Conservation (phyloP, 1,140 invertebrate genomes). For the Nebria ingens region DNA sequence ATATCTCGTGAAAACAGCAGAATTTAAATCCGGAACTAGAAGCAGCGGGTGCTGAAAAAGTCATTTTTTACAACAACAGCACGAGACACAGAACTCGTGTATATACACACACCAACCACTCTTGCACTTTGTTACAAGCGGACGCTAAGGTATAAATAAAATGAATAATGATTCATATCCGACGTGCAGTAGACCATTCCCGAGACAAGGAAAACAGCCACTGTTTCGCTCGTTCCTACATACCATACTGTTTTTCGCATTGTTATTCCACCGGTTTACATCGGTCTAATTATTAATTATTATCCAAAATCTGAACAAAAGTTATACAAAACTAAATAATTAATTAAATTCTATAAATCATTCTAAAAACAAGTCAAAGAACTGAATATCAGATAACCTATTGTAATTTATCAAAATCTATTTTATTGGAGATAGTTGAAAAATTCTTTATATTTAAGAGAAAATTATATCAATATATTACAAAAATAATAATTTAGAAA, state of each 20-base stretch:
- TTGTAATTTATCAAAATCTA: no score
- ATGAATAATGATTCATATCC: conserved; percentile 7
- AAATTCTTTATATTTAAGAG: no score
- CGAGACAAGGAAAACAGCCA: conserved; percentile 4
- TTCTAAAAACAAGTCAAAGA: no score
- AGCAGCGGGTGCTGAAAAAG: conserved; percentile 7
- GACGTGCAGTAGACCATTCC: conserved; percentile 1
- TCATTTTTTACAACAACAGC: conserved; percentile 6
- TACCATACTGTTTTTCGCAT: not conserved
- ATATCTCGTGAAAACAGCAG: conserved; percentile 8
- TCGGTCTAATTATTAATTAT: no score
- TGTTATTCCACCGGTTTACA: no score
- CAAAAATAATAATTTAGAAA: no score
- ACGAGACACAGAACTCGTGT: not conserved
- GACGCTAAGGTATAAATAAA: conserved; percentile 7
- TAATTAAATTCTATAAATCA: no score
- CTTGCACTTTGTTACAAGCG: conserved; percentile 6
- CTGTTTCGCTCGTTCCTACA: not conserved
- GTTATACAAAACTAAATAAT: no score
- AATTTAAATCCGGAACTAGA: conserved; percentile 8
- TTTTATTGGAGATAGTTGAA: no score
- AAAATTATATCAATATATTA: no score
- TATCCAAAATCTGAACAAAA: no score
- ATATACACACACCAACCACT: not conserved
- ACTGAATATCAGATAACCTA: no score